Percentiles rank a stretch among this genome's conserved stretches.
Conservation (phyloP, 2,797 vertebrate species). For the Acanthurus tractus region DNA sequence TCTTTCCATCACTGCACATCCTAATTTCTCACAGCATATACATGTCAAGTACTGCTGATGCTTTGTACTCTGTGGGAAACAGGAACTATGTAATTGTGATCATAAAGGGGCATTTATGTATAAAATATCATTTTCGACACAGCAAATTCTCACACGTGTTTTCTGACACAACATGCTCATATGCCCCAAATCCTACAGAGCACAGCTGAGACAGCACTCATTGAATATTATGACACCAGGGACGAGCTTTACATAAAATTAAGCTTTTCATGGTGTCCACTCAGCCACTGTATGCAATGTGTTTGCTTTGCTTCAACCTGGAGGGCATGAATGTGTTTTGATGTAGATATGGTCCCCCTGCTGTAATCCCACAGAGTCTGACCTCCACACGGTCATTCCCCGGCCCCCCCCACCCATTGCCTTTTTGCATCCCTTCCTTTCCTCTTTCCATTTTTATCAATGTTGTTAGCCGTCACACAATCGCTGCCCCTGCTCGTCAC, state of each 20-base stretch:
- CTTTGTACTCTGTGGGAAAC: neutral
- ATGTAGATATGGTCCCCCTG: constrained; percentile 30
- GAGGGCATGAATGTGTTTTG: constrained; percentile 37
- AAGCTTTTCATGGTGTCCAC: constrained; percentile 17
- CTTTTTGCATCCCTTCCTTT: constrained; percentile 11
- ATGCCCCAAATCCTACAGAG: constrained; percentile 10
- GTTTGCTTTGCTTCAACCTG: constrained; percentile 25
- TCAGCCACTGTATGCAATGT: constrained; percentile 17
- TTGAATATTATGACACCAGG: constrained; percentile 18
- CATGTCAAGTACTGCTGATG: neutral
- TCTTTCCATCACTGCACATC: no score
- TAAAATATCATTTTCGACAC: neutral
- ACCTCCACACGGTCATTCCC: constrained; percentile 22
- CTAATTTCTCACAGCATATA: no score
- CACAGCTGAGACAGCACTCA: constrained; percentile 23
- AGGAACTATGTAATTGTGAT: neutral
- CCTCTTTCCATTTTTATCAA: constrained; percentile 54
- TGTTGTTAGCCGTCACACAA: constrained; percentile 41
- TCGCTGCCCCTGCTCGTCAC: constrained; percentile 49
- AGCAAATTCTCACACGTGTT: neutral
- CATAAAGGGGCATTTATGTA: neutral
- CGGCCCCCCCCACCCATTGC: neutral
- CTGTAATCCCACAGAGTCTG: constrained; percentile 29
- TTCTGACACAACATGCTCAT: neutral
- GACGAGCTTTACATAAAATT: constrained; percentile 36